Evolutionary conservation across 2,888 invertebrate genomes (phyloP), one percentile per base, ranked within the genome.

Genomic region (Nomada ruficornis): DNA sequence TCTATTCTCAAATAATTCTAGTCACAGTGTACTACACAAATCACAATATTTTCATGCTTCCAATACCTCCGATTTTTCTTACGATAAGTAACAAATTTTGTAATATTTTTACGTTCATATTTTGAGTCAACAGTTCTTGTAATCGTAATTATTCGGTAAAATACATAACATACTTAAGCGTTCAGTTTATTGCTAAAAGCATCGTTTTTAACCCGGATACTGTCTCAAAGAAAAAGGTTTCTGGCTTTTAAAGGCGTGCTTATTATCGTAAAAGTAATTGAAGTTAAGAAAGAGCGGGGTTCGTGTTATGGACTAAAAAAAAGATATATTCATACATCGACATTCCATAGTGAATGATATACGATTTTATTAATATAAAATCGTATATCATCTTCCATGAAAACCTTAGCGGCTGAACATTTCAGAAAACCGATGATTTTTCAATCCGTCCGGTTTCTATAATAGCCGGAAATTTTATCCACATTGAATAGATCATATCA

Each of bases 391-490:
- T 9, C 5, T 47, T 29, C 15, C 44, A 26, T 36, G 54, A 13
- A 62, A 69, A 69, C 36, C 52, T 29, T 20, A 59, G 55, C 55
- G 20, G 47, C 10, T 7, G 9, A 50, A 42, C 26, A 26, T 0
- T 29, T 36, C 52, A 60, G 55, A 36, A 55, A 44, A 18, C 65
- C 47, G 26, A 52, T 36, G 13, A 26, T 15, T 2, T 13, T 64
- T 59, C 42, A 15, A 7, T 0, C 44, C 1, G 47, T 13, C 26
- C 20, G 20, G 15, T 72, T 44, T 4, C 20, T 44, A 60, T 50
- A 60, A 59, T 65, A 60, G 44, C 59, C 44, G 77, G 73, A 77
- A 73, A 73, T 65, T 44, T 13, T 59, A 72, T 65, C 64, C 59
- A 11, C 52, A 26, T 65, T 44, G 42, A 59, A 72, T 52, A 10